Conservation (phyloP, 2,888 invertebrate species). For the Agriopis leucophaearia region DNA sequence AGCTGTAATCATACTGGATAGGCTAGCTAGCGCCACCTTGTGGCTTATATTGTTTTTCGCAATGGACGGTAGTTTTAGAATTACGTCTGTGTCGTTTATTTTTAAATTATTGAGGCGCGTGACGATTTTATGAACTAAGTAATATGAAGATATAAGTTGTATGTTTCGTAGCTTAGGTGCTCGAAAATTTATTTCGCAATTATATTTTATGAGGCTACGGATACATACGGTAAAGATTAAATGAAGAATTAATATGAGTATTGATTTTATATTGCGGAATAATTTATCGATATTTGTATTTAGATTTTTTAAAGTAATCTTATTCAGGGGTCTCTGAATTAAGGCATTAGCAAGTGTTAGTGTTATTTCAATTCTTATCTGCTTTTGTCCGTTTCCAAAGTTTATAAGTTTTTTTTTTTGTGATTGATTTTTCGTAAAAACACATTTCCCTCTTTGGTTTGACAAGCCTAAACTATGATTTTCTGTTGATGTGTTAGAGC, state of each 20-base stretch:
- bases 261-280: constrained; percentile 33
- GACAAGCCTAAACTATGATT: not conserved
- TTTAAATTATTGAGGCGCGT: constrained; percentile 33
- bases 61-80: constrained; percentile 25
- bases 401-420: not conserved
- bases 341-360: not conserved
- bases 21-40: constrained; percentile 27
- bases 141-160: constrained; percentile 30
- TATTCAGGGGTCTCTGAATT: constrained; percentile 13
- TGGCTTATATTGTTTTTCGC: constrained; percentile 12
- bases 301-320: constrained; percentile 14
- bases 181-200: constrained; percentile 38
- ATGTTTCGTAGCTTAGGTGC: constrained; percentile 28
- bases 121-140: constrained; percentile 39
- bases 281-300: constrained; percentile 28
- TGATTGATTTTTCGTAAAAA: no score
- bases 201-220: constrained; percentile 15
- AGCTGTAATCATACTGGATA: constrained; percentile 17
- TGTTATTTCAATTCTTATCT: not conserved
- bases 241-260: constrained; percentile 7
- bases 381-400: not conserved
- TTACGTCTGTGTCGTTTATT: constrained; percentile 18
- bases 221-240: constrained; percentile 2
- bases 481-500: not conserved
- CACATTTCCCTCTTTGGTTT: no score